These are phyloP conservation scores for Synergus japonicus DNA, from an alignment of 2,888 invertebrate genomes.

Conservation along the genomic window DNA sequence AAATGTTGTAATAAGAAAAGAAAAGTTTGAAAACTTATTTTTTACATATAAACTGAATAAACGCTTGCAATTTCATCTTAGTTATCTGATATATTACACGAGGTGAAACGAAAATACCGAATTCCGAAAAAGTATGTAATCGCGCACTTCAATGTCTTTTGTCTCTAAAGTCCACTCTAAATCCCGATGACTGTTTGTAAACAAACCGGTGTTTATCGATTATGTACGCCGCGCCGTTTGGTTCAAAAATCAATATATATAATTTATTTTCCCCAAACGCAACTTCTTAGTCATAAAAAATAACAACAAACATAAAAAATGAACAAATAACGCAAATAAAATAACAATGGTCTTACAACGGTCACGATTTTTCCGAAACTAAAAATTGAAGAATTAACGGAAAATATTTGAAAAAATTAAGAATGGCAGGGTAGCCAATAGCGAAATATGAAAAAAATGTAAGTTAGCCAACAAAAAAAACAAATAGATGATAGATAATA, in stretches of 20 bases:
- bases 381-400: no score
- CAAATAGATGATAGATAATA: background rate
- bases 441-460: background rate
- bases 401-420: background rate
- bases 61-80: background rate
- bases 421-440: background rate
- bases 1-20: background rate
- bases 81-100: background rate
- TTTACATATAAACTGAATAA: background rate
- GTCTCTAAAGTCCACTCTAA: no score
- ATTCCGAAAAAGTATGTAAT: background rate
- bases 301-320: no score
- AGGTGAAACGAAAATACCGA: background rate
- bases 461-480: accelerated
- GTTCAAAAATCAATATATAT: no score
- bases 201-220: background rate
- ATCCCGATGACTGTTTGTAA: background rate
- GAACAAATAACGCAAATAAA: no score
- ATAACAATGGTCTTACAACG: no score
- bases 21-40: background rate
- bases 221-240: no score
- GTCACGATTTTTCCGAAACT: no score
- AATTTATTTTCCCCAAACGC: no score
- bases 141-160: background rate
- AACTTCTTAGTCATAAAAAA: no score